Base-by-base conservation (phyloP, 2,113 vertebrate species). In the Dryoscopus gambensis region DNA sequence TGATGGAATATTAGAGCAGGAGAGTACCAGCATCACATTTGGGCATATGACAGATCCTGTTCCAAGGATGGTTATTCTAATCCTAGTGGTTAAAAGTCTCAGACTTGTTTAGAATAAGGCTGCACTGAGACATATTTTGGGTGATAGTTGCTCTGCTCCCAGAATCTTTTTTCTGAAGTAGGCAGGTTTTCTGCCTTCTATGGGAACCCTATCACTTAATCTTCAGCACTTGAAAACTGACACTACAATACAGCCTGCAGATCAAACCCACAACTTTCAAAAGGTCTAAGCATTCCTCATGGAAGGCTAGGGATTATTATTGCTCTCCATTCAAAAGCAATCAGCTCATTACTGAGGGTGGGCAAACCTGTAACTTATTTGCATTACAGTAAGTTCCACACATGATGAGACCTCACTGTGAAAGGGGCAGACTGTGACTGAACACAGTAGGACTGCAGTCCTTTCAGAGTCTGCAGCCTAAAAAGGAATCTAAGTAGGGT, bases 201-300 rank as follows among this genome's bases (percentile, higher is more conserved):
- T 5, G 25, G 57, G 22, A 83, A 37, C 53, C 67, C 46, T 86
- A 53, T 40, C 90, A 47, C 46, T 80, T 79, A 30, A 68, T 56
- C 71, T 80, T 86, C 16, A 90, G 60, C 42, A 60, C 6, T 10
- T 81, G 65, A 97, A 91, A 59, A 75, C 16, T 88, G 23, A 39
- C 67, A 57, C 60, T 15, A 80, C 52, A 65, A 93, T 84, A 71
- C 4, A 30, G 57, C 18, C 87, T 69, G 83, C 70, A 94, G 70
- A 96, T 81, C 88, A 97, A 94, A 84, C 78, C 17, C 82, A 85
- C 46, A 83, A 22, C 46, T 95, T 96, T 80, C 31, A 87, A 60
- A 79, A 89, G 67, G 80, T 84, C 87, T 91, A 84, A 95, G 57
- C 52, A 74, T 60, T 88, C 68, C 74, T 86, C 83, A 69, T 6